Conservation (phyloP, 2,113 vertebrate genomes). For the Lepus americanus region DNA sequence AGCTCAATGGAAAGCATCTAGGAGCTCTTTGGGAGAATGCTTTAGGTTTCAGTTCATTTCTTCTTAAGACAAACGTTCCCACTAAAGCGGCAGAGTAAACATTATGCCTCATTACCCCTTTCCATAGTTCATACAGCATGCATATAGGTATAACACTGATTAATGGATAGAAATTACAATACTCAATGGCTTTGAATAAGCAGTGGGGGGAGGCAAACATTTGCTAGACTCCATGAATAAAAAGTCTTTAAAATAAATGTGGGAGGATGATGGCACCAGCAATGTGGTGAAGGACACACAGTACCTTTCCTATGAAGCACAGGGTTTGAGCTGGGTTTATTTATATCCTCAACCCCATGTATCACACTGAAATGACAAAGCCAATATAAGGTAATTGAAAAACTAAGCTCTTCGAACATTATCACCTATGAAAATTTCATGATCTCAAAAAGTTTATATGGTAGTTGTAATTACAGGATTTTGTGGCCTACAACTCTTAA, state of each 20-base stretch:
- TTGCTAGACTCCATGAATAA: constrained; percentile 30
- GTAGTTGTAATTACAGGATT: not conserved
- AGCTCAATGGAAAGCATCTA: constrained; percentile 78
- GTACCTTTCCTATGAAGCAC: not conserved
- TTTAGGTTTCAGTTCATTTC: constrained; percentile 82
- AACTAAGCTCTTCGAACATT: not conserved
- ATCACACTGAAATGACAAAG: not conserved
- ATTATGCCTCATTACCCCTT: constrained; percentile 80
- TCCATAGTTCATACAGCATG: constrained; percentile 62
- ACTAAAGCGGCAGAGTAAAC: constrained; percentile 81
- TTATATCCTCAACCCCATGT: not conserved
- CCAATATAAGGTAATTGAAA: constrained; percentile 3
- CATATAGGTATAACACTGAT: constrained; percentile 76
- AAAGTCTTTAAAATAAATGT: not conserved
- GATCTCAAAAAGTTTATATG: not conserved
- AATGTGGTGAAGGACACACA: not conserved
- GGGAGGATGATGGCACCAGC: not conserved
- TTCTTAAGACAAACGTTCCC: constrained; percentile 76
- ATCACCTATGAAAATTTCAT: not conserved
- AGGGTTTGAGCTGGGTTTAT: not conserved
- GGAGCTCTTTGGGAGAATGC: constrained; percentile 65
- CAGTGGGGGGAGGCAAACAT: constrained; percentile 1
- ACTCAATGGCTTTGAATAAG: constrained; percentile 70
- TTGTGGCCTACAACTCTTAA: not conserved
- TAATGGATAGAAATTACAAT: constrained; percentile 81